Evolutionary conservation across 2,113 vertebrate species (phyloP).

Genomic region (Talpa occidentalis): DNA sequence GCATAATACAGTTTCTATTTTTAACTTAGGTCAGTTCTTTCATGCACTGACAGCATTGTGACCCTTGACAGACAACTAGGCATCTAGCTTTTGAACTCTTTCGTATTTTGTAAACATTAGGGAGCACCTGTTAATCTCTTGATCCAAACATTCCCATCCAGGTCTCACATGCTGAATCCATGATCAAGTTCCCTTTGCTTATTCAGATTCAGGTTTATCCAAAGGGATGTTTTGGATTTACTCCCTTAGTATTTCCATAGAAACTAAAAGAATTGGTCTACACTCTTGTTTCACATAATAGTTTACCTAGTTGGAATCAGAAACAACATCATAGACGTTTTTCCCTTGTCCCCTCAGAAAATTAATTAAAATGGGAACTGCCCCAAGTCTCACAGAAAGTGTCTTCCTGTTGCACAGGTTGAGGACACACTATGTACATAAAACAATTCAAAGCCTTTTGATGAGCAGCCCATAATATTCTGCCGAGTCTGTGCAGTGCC

Average conservation of each 20-base stretch:
- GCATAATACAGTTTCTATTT: conserved; percentile 51
- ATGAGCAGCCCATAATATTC: no score
- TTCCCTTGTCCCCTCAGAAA: neutral
- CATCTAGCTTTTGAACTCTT: conserved; percentile 73
- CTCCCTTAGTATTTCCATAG: conserved; percentile 72
- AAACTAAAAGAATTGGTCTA: conserved; percentile 70
- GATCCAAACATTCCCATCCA: conserved; percentile 55
- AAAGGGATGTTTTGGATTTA: conserved; percentile 73
- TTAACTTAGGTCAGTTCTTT: conserved; percentile 53
- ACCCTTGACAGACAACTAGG: conserved; percentile 8
- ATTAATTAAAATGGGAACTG: neutral
- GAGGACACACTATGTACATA: neutral
- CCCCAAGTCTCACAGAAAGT: neutral
- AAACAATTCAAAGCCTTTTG: neutral
- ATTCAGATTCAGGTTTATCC: conserved; percentile 60
- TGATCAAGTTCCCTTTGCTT: conserved; percentile 73
- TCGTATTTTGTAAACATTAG: conserved; percentile 70
- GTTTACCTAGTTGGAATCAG: neutral
- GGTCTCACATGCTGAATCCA: conserved; percentile 9
- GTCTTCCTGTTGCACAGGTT: neutral
- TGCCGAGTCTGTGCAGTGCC: neutral
- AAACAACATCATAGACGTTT: conserved; percentile 31
- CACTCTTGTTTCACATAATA: conserved; percentile 58
- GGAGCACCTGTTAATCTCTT: conserved; percentile 61
- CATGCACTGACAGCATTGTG: neutral